Conservation (phyloP, 1,140 invertebrate species). For the Drosophila tristis region DNA sequence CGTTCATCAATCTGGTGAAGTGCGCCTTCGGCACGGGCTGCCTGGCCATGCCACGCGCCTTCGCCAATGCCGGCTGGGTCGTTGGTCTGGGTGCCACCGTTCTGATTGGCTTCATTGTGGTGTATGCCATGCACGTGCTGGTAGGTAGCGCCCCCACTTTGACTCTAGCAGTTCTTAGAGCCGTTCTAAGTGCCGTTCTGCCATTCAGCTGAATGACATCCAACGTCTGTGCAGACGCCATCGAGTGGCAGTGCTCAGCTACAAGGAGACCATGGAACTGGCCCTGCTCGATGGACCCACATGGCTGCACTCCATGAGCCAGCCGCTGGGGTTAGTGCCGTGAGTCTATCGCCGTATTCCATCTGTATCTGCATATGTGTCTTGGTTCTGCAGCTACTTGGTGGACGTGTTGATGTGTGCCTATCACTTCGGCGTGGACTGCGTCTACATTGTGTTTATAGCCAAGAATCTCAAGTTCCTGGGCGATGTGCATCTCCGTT, state of each 20-base stretch:
- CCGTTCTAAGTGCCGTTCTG: too few relatives aligned
- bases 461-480: constrained; percentile 49
- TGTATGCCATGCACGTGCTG: constrained; percentile 60
- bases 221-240: constrained; percentile 10
- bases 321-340: constrained; percentile 39
- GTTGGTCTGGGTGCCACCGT: constrained; percentile 46
- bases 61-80: constrained; percentile 47
- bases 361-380: too few relatives aligned
- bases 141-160: constrained; percentile 9
- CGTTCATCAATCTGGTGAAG: constrained; percentile 58
- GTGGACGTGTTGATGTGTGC: constrained; percentile 49
- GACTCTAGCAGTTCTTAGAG: too few relatives aligned
- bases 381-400: constrained; percentile 7
- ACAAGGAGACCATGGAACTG: constrained; percentile 52
- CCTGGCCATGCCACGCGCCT: constrained; percentile 60
- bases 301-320: constrained; percentile 26
- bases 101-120: constrained; percentile 25
- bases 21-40: constrained; percentile 62
- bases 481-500: constrained; percentile 42
- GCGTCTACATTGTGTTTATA: constrained; percentile 63
- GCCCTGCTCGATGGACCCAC: constrained; percentile 41
- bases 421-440: constrained; percentile 60
- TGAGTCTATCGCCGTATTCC: too few relatives aligned
- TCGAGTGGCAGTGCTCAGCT: constrained; percentile 18
- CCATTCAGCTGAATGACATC: constrained; percentile 39